These are phyloP conservation scores for Sebastes schlegelii DNA, from an alignment of 2,113 vertebrate species.

Conservation along the genomic window DNA sequence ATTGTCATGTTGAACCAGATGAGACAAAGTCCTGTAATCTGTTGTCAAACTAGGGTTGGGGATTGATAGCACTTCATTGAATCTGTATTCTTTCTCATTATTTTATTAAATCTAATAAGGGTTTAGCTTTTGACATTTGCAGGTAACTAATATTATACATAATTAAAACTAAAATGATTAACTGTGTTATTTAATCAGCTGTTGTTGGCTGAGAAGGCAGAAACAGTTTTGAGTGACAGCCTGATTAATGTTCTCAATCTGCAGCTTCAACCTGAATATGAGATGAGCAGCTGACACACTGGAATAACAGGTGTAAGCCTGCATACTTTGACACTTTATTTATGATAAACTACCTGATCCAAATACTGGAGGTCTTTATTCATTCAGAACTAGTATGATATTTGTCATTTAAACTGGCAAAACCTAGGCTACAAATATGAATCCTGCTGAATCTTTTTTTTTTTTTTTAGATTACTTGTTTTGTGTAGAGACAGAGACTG, in stretches of 20 bases:
- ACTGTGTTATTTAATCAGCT: background rate
- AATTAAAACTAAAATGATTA: background rate
- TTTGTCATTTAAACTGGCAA: background rate
- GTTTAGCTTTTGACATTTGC: background rate
- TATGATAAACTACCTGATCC: background rate
- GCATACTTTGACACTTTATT: background rate
- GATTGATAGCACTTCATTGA: background rate
- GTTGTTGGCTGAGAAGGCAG: background rate
- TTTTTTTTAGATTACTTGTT: too few species aligned
- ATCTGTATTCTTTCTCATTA: background rate
- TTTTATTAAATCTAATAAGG: background rate
- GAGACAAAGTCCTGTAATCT: background rate
- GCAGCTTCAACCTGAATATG: background rate
- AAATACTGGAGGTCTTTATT: background rate
- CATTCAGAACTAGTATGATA: background rate
- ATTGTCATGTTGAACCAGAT: background rate
- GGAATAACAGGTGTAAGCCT: background rate
- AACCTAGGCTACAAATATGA: background rate
- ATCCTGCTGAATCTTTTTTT: background rate
- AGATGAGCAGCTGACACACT: background rate
- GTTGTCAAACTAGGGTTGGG: background rate
- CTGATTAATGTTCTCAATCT: conserved; percentile 3
- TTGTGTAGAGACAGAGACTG: too few species aligned
- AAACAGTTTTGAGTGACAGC: conserved; percentile 1
- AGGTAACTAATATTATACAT: background rate